A percentile compares a stretch with the other conserved stretches of the same genome.
Conservation (phyloP, 2,113 vertebrate genomes). For the Saguinus imperator region DNA sequence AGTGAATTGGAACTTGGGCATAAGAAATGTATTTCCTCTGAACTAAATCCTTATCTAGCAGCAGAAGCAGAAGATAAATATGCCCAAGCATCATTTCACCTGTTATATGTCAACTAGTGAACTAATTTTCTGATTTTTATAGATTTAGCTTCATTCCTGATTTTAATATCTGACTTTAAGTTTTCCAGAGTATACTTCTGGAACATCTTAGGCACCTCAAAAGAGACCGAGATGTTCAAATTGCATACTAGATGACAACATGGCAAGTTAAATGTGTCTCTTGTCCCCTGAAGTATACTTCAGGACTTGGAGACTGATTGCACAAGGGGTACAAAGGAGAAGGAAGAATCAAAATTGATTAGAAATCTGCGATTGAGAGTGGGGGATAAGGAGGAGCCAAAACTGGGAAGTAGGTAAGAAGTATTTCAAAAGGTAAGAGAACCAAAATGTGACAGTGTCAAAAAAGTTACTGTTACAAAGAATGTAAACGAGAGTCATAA, state of each 20-base stretch:
- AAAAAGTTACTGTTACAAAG: neutral
- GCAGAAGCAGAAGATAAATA: neutral
- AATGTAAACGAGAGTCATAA: neutral
- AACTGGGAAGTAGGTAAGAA: neutral
- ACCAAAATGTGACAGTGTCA: neutral
- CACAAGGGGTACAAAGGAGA: neutral
- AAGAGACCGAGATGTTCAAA: neutral
- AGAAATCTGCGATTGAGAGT: neutral
- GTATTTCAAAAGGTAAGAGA: neutral
- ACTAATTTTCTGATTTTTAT: slow-evolving; percentile 1
- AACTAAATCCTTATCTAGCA: neutral
- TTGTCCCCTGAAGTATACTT: neutral
- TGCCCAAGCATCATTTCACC: neutral
- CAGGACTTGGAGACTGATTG: neutral
- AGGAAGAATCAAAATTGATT: neutral
- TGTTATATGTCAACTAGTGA: neutral
- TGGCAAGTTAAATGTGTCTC: neutral
- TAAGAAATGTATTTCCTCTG: neutral
- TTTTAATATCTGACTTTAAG: neutral
- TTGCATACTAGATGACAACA: neutral
- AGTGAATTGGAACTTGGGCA: neutral
- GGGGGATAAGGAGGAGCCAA: neutral
- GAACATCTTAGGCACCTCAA: neutral
- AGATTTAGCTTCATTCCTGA: neutral
- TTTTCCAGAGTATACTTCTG: neutral